Base-by-base conservation (phyloP, 1,140 invertebrate genomes). In the Listronotus oregonensis region DNA sequence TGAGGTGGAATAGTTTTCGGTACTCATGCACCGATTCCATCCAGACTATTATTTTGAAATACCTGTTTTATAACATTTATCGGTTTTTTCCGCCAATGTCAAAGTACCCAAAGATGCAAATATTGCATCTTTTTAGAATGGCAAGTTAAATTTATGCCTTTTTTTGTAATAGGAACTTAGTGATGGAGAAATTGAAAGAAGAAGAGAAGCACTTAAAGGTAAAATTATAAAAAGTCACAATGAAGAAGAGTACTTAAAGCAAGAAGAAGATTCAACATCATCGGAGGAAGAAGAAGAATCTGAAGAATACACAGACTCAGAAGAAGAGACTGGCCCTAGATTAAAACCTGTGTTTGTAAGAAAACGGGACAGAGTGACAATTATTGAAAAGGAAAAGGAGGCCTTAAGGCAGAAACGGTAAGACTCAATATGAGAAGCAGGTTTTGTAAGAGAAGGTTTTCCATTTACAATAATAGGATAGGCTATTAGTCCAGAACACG, bases 281-380 rank as follows among this genome's bases (percentile, higher is more conserved):
- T 87, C 89, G n/a, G 89, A 86, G 62, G 89, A 86, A 62, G 87
- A 88, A 37, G 93, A 93, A 64, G 73, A 73, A 21, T 75, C 75
- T 43, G 68, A 86, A 70, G 91, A 97, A 79, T 94, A 95, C 71
- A 89, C 92, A 27, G 93, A 93, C 78, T 93, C 90, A 44, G 93
- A 95, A 77, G 93, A 96, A 80, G 92, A 94, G 77, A 89, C 88
- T 56, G 87, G 88, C 0, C 95, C 96, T 0, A 82, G 95, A 60
- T 84, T 99, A 7, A 99, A 99, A 76, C 97, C 97, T 6, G 92
- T 99, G 0, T 99, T 99, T 84, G 95, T 99, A 0, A 84, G 93
- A 65, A 98, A 97, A 76, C 89, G 89, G 67, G 96, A 99, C 76
- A 85, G 97, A 65, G 90, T 98, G 43, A 99, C 97, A 6, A 90